These are phyloP conservation scores for Ceriagrion tenellum DNA, from an alignment of 2,888 invertebrate genomes.

Conservation along the genomic window DNA sequence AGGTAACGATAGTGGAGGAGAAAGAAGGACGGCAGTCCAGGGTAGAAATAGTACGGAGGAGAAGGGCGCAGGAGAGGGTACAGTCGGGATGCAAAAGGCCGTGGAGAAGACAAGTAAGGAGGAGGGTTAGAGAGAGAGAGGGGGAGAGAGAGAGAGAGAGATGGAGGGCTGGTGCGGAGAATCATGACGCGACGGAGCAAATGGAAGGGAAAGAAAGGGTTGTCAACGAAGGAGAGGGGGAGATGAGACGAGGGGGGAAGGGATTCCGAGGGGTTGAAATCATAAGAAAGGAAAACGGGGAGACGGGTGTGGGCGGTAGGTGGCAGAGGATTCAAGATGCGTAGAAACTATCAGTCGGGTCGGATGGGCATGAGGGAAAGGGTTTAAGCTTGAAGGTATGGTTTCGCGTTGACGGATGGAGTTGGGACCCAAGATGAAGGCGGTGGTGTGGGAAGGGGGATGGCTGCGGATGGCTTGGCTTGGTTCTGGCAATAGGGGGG, in stretches of 20 bases:
- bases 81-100: neutral
- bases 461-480: neutral
- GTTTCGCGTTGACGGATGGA: conserved; percentile 41
- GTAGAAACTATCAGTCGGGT: conserved; percentile 45
- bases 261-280: neutral
- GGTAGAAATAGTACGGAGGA: neutral
- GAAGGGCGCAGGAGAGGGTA: neutral
- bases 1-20: neutral
- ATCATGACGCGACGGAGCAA: conserved; percentile 64
- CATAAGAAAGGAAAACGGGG: neutral
- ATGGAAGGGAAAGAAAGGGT: conserved; percentile 64
- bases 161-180: conserved; percentile 30
- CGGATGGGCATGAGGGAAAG: neutral
- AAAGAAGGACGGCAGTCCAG: neutral
- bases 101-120: neutral
- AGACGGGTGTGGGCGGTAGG: neutral
- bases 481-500: neutral
- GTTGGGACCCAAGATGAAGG: conserved; percentile 37
- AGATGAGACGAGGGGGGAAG: neutral
- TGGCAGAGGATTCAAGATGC: conserved; percentile 32
- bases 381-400: conserved; percentile 28
- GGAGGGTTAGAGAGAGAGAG: too few relatives aligned
- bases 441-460: neutral
- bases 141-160: neutral
- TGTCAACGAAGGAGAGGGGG: conserved; percentile 21